Evolutionary conservation across 2,113 vertebrate genomes (phyloP), one percentile per base, ranked within the genome.

Genomic region (Mormyrus lacerda): DNA sequence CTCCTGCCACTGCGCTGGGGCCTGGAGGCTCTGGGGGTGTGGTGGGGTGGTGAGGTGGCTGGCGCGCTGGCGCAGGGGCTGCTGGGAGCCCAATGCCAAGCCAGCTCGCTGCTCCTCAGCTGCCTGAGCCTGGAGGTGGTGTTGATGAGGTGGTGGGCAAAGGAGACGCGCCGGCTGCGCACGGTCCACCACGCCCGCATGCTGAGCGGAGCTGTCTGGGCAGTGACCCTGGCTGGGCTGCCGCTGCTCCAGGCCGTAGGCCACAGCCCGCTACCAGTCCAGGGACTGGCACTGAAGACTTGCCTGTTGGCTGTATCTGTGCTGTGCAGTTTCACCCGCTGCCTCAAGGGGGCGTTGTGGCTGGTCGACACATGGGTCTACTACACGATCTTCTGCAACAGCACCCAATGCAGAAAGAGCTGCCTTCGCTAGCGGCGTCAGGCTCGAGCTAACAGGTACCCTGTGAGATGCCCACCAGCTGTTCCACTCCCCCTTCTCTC

Each of bases 101-200:
- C 91, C 58, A 96, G 95, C 89, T 94, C 94, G n/a, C 85, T 96
- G 84, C 92, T 97, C 90, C 94, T 97, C 3, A 96, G 94, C 89
- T 95, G 95, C 0, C 91, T 97, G 21, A 96, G 95, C 76, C 85
- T 96, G 0, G 96, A 97, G 93, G 97, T 95, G 13, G 94, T 93
- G 0, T 51, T 96, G 50, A 95, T 97, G 76, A 95, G 93, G 85
- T 94, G 94, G 88, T 92, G 95, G 92, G 93, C 96, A 45, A 8
- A 50, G 0, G 90, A 96, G 91, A 96, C 96, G 0, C 92, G 92
- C 0, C 82, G 58, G 1, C 42, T 96, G 1, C 94, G 96, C 90
- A 97, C 96, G 0, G 95, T 95, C 90, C 94, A 73, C 44, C 92
- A 91, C 0, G 95, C 95, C 53, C 93, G 91, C 10, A 47, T 92